phyloP scores from a whole-genome alignment of 2,888 invertebrate species.

The Pachycephus smyrnensis region DNA sequence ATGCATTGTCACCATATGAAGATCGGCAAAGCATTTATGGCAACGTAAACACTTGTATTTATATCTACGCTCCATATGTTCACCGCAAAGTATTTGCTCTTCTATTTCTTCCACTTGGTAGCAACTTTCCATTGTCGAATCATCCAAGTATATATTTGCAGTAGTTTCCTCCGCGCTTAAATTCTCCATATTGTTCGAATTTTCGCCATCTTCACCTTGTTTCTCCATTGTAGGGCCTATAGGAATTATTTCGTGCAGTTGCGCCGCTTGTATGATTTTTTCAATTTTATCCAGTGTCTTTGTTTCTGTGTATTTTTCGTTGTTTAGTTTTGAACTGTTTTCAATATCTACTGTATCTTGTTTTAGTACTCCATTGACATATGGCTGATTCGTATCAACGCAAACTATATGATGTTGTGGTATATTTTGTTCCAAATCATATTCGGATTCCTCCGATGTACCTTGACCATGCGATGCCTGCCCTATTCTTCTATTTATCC shows the following conservation, averaged over 20 bases:
- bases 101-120: slow-evolving; percentile 15
- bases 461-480: too few relatives aligned
- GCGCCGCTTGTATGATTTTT: neutral
- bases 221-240: neutral
- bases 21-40: slow-evolving; percentile 27
- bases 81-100: slow-evolving; percentile 16
- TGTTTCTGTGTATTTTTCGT: neutral
- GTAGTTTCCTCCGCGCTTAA: neutral
- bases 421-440: slow-evolving; percentile 16
- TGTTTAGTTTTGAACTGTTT: neutral
- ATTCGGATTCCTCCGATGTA: neutral
- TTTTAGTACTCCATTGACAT: neutral
- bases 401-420: slow-evolving; percentile 21
- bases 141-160: neutral
- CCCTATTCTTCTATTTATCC: neutral
- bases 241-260: neutral
- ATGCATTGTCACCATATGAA: slow-evolving; percentile 33
- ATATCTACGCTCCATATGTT: slow-evolving; percentile 18
- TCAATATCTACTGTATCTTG: neutral
- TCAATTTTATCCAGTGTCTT: neutral
- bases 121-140: slow-evolving; percentile 9
- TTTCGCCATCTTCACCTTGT: neutral
- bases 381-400: slow-evolving; percentile 4
- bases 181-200: neutral
- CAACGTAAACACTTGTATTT: slow-evolving; percentile 41